Evolutionary conservation across 1,140 invertebrate genomes (phyloP).

Genomic region (Eubasilissa regina): DNA sequence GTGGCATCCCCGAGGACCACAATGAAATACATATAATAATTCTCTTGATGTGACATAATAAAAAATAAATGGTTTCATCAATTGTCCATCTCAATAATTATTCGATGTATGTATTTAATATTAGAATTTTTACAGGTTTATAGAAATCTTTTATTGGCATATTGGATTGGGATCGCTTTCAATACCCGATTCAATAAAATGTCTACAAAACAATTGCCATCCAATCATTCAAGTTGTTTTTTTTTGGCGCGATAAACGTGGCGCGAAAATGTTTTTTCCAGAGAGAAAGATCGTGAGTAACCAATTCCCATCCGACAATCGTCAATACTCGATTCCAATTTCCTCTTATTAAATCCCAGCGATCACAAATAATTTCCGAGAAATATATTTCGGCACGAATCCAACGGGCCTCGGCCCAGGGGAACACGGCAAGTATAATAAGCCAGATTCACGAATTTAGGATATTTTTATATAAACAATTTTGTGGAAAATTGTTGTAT

Average conservation of each 20-base stretch:
- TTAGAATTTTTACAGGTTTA: too few relatives aligned
- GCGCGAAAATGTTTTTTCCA: conserved; percentile 5
- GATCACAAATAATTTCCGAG: conserved; percentile 54
- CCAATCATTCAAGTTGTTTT: conserved; percentile 24
- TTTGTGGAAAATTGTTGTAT: not conserved
- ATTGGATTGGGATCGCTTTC: not conserved
- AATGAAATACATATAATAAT: too few relatives aligned
- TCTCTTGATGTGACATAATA: too few relatives aligned
- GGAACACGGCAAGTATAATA: conserved; percentile 24
- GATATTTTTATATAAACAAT: conserved; percentile 44
- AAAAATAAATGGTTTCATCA: too few relatives aligned
- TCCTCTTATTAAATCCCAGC: conserved; percentile 56
- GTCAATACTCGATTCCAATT: conserved; percentile 56
- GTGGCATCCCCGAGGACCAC: too few relatives aligned
- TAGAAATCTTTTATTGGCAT: not conserved
- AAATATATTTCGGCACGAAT: conserved; percentile 41
- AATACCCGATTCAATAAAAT: conserved; percentile 36
- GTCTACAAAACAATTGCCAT: conserved; percentile 32
- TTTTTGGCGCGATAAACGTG: conserved; percentile 24
- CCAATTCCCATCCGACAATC: conserved; percentile 51
- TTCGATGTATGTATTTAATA: too few relatives aligned
- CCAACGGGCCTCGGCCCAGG: conserved; percentile 3
- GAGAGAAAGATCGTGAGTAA: conserved; percentile 35
- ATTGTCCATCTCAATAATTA: too few relatives aligned
- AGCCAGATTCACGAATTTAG: conserved; percentile 22